phyloP scores from a whole-genome alignment of 2,888 invertebrate species.

The Cheilosia impressa region DNA sequence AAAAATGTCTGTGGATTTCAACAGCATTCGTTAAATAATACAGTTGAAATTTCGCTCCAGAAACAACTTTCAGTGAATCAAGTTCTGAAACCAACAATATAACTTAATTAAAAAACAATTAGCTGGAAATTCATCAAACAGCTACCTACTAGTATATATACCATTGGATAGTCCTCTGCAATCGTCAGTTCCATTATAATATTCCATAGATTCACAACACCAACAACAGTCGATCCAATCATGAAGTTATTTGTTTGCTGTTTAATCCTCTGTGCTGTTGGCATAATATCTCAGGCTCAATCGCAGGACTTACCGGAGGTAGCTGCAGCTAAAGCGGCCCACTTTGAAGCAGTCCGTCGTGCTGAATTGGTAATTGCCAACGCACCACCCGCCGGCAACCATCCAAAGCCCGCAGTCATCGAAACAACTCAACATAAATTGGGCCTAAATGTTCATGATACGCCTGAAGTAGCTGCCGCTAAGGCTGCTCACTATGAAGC shows the following conservation, averaged over 20 bases:
- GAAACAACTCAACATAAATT: constrained; percentile 60
- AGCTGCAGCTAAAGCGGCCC: constrained; percentile 81
- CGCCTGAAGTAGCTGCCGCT: constrained; percentile 83
- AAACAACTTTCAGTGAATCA: not conserved
- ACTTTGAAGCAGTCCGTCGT: constrained; percentile 81
- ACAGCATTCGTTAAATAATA: not conserved
- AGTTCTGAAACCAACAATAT: not conserved
- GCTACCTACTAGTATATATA: constrained; percentile 25
- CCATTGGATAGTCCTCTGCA: not conserved
- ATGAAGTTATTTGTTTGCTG: constrained; percentile 57
- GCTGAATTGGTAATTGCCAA: constrained; percentile 79
- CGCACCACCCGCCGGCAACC: constrained; percentile 1
- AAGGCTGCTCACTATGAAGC: constrained; percentile 81
- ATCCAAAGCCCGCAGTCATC: constrained; percentile 11
- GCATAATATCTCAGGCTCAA: constrained; percentile 76
- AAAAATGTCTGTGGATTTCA: too few species aligned
- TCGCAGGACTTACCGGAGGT: constrained; percentile 84
- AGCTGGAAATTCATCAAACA: not conserved
- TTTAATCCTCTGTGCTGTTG: constrained; percentile 30
- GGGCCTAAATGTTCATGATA: constrained; percentile 81
- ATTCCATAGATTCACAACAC: constrained; percentile 5
- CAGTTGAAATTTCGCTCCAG: not conserved
- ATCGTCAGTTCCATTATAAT: constrained; percentile 36
- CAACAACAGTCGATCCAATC: not conserved
- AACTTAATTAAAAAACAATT: constrained; percentile 39